Percentiles rank a stretch among this genome's conserved stretches.
These are phyloP conservation scores for Lasioglossum albipes DNA, from an alignment of 1,140 invertebrate genomes.

Conservation along the genomic window DNA sequence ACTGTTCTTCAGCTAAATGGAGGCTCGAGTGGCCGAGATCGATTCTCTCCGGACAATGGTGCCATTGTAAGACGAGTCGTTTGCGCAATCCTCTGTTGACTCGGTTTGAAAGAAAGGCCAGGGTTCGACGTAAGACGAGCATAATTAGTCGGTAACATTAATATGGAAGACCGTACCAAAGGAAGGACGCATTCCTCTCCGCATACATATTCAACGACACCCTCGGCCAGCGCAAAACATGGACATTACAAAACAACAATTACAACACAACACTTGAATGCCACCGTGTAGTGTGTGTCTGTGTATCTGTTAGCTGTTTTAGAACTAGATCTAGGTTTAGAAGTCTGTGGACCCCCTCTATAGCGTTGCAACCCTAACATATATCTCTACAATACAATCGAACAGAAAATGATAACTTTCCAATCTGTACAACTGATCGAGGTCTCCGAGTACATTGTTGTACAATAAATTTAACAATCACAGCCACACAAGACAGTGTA, in stretches of 20 bases:
- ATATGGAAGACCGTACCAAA: background rate
- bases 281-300: constrained; percentile 19
- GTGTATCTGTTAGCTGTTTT: constrained; percentile 36
- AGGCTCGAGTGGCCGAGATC: background rate
- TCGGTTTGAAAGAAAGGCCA: constrained; percentile 19
- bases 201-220: constrained; percentile 10
- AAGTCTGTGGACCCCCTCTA: constrained; percentile 1
- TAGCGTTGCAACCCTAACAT: background rate
- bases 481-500: too few species aligned
- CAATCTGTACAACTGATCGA: background rate
- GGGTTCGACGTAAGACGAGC: background rate
- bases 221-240: background rate
- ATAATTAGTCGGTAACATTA: constrained; percentile 2
- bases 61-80: background rate
- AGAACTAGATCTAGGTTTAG: constrained; percentile 40
- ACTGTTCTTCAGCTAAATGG: too few species aligned
- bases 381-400: background rate
- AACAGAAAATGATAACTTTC: background rate
- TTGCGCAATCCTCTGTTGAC: constrained; percentile 11
- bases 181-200: background rate
- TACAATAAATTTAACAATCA: background rate
- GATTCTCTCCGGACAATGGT: background rate
- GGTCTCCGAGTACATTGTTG: constrained; percentile 14
- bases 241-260: constrained; percentile 23
- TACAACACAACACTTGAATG: constrained; percentile 51